These are phyloP conservation scores for Zeuzera pyrina DNA, from an alignment of 2,888 invertebrate genomes.

Conservation along the genomic window DNA sequence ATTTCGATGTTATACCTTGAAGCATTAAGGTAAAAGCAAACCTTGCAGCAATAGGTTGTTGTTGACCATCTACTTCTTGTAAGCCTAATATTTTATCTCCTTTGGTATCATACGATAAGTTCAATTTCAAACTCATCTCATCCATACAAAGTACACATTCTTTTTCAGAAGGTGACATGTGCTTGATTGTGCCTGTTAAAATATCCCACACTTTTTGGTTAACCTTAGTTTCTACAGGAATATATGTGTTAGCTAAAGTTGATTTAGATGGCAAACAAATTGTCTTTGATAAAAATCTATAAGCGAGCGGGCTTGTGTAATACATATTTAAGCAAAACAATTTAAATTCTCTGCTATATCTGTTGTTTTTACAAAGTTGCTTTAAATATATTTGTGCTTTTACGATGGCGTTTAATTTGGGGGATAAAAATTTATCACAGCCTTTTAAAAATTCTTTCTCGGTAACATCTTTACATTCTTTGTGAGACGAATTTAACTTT, in stretches of 20 bases:
- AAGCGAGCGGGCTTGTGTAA: background rate
- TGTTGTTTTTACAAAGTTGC: background rate
- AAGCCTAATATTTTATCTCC: constrained; percentile 1
- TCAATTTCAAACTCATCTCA: background rate
- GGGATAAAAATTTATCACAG: constrained; percentile 3
- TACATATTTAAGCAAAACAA: constrained; percentile 2
- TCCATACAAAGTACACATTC: constrained; percentile 1
- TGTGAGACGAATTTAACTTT: too few species aligned
- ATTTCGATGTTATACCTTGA: background rate
- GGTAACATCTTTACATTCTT: too few species aligned
- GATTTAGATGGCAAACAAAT: constrained; percentile 2
- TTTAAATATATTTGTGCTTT: constrained; percentile 1
- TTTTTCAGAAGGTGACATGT: background rate
- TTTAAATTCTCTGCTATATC: constrained; percentile 1
- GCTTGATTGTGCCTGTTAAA: background rate
- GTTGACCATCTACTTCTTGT: constrained; percentile 1
- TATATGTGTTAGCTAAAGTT: background rate
- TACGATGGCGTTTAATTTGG: constrained; percentile 2
- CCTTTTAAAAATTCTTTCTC: constrained; percentile 2
- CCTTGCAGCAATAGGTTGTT: background rate
- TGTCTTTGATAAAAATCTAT: constrained; percentile 1
- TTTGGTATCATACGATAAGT: background rate
- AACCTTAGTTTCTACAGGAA: constrained; percentile 1
- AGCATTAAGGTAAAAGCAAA: constrained; percentile 1
- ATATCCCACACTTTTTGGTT: background rate